Conservation (phyloP, 2,797 vertebrate genomes). For the Eulemur coronatus region DNA sequence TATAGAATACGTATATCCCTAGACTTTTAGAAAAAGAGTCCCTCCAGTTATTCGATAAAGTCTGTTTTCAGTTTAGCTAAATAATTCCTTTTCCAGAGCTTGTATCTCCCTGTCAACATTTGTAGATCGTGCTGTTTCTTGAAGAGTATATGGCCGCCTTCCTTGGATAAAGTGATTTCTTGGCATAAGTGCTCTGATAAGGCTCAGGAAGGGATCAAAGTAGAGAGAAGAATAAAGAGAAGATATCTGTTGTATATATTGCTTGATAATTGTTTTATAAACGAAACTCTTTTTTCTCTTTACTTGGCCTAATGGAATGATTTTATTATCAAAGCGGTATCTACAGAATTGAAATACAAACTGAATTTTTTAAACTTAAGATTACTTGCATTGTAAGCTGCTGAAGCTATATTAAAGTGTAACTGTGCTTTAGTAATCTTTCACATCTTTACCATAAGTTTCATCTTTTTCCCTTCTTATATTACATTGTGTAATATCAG, state of each 20-base stretch:
- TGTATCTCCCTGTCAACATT: rapidly evolving
- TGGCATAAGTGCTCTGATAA: background rate
- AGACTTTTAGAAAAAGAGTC: background rate
- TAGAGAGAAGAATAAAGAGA: too few species aligned
- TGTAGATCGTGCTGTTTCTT: background rate
- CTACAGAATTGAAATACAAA: background rate
- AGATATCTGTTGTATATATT: background rate
- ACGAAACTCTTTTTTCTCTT: background rate
- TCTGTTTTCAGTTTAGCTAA: background rate
- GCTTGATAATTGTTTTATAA: background rate
- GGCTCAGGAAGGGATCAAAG: background rate
- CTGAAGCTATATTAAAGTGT: background rate
- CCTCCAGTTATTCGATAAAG: background rate
- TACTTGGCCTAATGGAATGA: background rate
- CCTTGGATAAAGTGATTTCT: background rate
- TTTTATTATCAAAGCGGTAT: background rate
- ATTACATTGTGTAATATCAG: background rate
- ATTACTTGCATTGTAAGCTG: background rate
- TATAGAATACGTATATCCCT: background rate
- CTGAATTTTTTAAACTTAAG: background rate
- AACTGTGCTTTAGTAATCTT: background rate
- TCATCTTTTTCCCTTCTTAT: background rate
- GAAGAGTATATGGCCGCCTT: background rate
- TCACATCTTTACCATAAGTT: background rate
- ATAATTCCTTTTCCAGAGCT: background rate